Evolutionary conservation across 2,113 vertebrate genomes (phyloP), one percentile per base, ranked within the genome.

Genomic region (Holacanthus passer): DNA sequence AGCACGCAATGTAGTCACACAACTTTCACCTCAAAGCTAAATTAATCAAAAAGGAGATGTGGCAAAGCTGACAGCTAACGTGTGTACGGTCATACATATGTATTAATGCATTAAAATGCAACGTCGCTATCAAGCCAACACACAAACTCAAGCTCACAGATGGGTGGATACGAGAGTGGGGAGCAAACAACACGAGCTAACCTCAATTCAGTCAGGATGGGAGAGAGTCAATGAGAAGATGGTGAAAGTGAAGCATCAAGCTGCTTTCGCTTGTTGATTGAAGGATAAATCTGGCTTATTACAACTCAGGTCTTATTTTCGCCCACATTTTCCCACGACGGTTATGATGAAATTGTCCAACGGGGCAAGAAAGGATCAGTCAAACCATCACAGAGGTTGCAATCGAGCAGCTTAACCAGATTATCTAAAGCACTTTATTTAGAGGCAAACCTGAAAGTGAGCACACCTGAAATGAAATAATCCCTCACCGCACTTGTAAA

Each of bases 61-160:
- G 69, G 72, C 31, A 29, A 67, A 53, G 75, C 66, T 55, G 88
- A 85, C 85, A 84, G 70, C 80, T 4, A 63, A 72, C 41, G 3
- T 20, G 73, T 53, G 83, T 31, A 22, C 6, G 59, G 43, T 64
- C 84, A 88, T 88, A 83, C 85, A 90, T 80, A 92, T 89, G 89
- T 24, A 90, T 83, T 7, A 70, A 43, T 0, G 22, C 69, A 88
- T 87, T 81, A 67, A 81, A 68, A 91, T 86, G 86, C 71, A 63
- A 80, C 8, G 32, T 24, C 47, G 45, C 77, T 3, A 76, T 70
- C 62, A 55, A 2, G 32, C 67, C 19, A n/a, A 82, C 29, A 53
- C 3, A 22, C 20, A 65, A 27, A 43, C 39, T 29, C 29, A 32
- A 55, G 17, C 24, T 1, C 16, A 41, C 47, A 84, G 56, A 76